A percentile compares a stretch with the other conserved stretches of the same genome.
These are phyloP conservation scores for Calephelis perditalis DNA, from an alignment of 2,888 invertebrate genomes.

Conservation along the genomic window DNA sequence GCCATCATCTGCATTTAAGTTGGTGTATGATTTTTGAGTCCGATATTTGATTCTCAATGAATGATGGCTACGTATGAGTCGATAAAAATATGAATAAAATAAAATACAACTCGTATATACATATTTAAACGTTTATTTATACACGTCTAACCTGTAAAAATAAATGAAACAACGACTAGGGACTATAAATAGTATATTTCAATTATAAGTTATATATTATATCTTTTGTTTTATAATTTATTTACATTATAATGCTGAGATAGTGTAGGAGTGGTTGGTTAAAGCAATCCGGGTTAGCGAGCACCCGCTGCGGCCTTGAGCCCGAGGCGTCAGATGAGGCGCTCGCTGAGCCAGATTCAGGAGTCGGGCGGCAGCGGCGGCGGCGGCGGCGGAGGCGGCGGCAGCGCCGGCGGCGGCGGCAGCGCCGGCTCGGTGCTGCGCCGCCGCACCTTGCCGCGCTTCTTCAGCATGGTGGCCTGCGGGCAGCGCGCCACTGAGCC, in stretches of 20 bases:
- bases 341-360: conserved; percentile 86
- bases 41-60: neutral
- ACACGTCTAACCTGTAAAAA: conserved; percentile 41
- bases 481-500: conserved; percentile 60
- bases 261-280: conserved; percentile 13
- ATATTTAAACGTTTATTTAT: conserved; percentile 48
- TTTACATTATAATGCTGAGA: conserved; percentile 42
- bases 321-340: conserved; percentile 80
- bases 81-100: conserved; percentile 20
- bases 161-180: conserved; percentile 66
- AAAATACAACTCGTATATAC: conserved; percentile 34
- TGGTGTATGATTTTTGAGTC: too few species aligned
- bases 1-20: too few species aligned
- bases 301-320: conserved; percentile 61
- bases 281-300: conserved; percentile 40
- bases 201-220: conserved; percentile 37
- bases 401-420: conserved; percentile 49
- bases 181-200: conserved; percentile 56
- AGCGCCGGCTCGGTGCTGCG: conserved; percentile 91
- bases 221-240: conserved; percentile 45
- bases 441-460: conserved; percentile 97
- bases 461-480: conserved; percentile 99
- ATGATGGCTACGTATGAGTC: neutral
- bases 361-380: conserved; percentile 73
- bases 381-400: conserved; percentile 56